A percentile compares a stretch with the other conserved stretches of the same genome.
These are phyloP conservation scores for Antechinus flavipes DNA, from an alignment of 2,113 vertebrate species.

Conservation along the genomic window DNA sequence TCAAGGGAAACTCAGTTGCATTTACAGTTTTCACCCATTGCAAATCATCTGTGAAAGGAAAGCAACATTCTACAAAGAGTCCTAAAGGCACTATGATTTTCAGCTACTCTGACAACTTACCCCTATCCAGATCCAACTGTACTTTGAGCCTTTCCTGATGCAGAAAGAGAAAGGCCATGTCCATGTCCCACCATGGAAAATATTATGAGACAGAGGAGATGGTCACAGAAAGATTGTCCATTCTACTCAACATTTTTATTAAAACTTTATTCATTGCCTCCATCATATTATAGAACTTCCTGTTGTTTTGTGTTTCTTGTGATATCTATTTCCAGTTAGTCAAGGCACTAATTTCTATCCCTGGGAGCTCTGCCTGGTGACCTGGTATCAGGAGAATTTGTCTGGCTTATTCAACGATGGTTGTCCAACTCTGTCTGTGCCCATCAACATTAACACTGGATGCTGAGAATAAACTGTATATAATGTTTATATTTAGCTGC, in stretches of 20 bases:
- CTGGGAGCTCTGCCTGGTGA: conserved; percentile 20
- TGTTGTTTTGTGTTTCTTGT: conserved; percentile 44
- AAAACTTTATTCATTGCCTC: neutral
- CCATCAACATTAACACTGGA: neutral
- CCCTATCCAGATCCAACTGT: neutral
- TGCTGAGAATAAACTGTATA: conserved; percentile 57
- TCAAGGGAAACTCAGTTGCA: neutral
- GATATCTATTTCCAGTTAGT: conserved; percentile 47
- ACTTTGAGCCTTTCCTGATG: neutral
- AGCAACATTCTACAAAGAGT: neutral
- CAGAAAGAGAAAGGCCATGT: neutral
- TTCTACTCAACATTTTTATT: neutral
- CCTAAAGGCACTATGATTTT: neutral
- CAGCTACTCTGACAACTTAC: neutral
- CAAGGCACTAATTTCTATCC: neutral
- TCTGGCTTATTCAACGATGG: neutral
- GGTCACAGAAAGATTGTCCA: neutral
- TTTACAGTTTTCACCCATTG: neutral
- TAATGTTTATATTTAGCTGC: conserved; percentile 55
- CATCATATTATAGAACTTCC: neutral
- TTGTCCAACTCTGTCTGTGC: conserved; percentile 14
- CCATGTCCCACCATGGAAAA: neutral
- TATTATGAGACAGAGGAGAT: neutral
- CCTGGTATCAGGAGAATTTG: neutral
- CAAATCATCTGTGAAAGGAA: neutral